Evolutionary conservation across 2,113 vertebrate species (phyloP), one percentile per base, ranked within the genome.

Genomic region (Ovibos moschatus): DNA sequence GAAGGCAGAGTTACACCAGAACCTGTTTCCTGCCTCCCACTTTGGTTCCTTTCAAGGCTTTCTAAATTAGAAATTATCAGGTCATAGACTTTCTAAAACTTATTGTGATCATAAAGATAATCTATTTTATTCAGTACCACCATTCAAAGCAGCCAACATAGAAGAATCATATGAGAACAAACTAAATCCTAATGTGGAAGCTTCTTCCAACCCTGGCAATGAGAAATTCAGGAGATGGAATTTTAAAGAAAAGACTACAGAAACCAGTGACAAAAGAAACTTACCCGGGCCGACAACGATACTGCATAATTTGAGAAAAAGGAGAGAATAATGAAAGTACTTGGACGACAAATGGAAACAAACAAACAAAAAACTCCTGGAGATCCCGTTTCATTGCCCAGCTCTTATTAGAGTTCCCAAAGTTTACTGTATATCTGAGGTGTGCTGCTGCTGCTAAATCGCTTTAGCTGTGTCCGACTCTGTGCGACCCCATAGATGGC

Each of bases 1-100:
- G 45, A 92, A 79, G 47, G 25, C 71, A 95, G 55, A 81, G 15
- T 25, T 93, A 91, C 7, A 19, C 5, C 6, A 91, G 10, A 93
- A 88, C 33, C 7, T 3, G 9, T 47, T 79, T 85, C 27, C 51
- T 76, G 16, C 36, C 16, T 81, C 27, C 40, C 2, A 33, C 10
- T 58, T 5, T 74, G 19, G 57, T 36, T 58, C 21, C 9, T 97
- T 93, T 60, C 30, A 79, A 30, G 43, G 8, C 8, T 86, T 95
- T 89, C 40, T 64, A 53, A 97, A 97, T 78, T 90, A 87, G 33
- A 96, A 92, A 91, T 47, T n/a, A 89, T 1, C 28, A 93, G 53
- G 11, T 19, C 10, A 45, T 33, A 6, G 28, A 4, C n/a, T n/a
- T 85, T 88, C 53, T 17, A 91, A 71, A 93, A 81, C 16, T 81